Evolutionary conservation across 2,797 vertebrate genomes (phyloP), one percentile per base, ranked within the genome.

Genomic region (Sebastiscus albofasciatus): DNA sequence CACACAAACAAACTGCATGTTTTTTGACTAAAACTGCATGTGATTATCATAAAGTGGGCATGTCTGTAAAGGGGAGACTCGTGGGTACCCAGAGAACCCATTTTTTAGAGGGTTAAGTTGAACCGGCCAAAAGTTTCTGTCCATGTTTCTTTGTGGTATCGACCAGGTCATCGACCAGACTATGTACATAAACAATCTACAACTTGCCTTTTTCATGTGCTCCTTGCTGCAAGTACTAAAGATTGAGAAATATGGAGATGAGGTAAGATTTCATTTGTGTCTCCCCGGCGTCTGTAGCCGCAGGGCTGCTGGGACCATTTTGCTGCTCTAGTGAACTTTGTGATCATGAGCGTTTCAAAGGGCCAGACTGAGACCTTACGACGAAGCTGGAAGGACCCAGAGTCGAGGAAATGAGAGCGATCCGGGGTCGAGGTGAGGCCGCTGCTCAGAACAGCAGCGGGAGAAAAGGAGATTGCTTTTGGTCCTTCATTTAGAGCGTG

Each of bases 341-440:
- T 67, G 89, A 89, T 93, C 82, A 86, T 69, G 86, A 88, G 76
- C 33, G 24, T 86, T 90, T 88, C 59, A 84, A 77, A 82, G 65
- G 58, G 69, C 70, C 65, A 26, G 75, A 84, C 79, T 81, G 72
- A 81, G 85, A 80, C 52, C 59, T 75, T 6, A 72, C 52, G 87
- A 87, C 82, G 62, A 67, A 76, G 71, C 67, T 62, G 2, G 14
- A 59, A 76, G 67, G 69, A 81, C 29, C 66, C 59, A 8, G 54
- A 79, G 81, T 61, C 70, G 4, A 89, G 87, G 88, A 91, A 93
- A 91, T 81, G 82, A 90, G 79, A 78, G 72, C 1, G 34, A 84
- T 75, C 67, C 0, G 33, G 67, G 92, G 90, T 91, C 74, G 75
- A 89, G 85, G 83, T 75, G 80, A 92, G 92, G 90, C 55, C 70